Conservation (phyloP, 2,797 vertebrate genomes). For the Phoebastria nigripes region DNA sequence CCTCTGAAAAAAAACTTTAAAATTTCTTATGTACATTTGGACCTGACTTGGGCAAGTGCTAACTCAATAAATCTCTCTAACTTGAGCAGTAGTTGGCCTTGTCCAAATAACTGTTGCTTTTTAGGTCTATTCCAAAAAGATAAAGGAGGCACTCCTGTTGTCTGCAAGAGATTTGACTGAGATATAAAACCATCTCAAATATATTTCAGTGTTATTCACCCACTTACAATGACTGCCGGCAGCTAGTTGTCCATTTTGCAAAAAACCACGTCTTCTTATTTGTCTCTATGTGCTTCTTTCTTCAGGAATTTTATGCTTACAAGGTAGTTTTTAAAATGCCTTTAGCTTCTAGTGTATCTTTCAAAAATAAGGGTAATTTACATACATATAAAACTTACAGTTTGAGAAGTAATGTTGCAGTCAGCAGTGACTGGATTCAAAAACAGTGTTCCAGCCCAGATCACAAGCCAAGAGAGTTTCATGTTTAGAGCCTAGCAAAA, state of each 20-base stretch:
- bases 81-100: not conserved
- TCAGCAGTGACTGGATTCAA: conserved; percentile 29
- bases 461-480: conserved; percentile 48
- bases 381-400: conserved; percentile 63
- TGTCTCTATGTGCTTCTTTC: not conserved
- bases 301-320: not conserved
- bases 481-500: conserved; percentile 62
- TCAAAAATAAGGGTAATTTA: not conserved
- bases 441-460: conserved; percentile 42
- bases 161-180: not conserved
- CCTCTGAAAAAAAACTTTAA: not conserved
- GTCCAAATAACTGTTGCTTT: not conserved
- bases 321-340: not conserved
- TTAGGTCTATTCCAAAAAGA: not conserved
- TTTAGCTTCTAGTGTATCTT: not conserved
- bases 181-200: not conserved
- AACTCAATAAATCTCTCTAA: not conserved
- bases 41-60: not conserved
- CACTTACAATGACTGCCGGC: not conserved
- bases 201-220: not conserved
- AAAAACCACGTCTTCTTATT: not conserved
- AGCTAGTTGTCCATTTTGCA: not conserved
- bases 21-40: not conserved
- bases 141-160: not conserved
- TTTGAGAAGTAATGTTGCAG: conserved; percentile 46